Evolutionary conservation across 2,888 invertebrate genomes (phyloP).

Genomic region (Lepeophtheirus nordmannii): DNA sequence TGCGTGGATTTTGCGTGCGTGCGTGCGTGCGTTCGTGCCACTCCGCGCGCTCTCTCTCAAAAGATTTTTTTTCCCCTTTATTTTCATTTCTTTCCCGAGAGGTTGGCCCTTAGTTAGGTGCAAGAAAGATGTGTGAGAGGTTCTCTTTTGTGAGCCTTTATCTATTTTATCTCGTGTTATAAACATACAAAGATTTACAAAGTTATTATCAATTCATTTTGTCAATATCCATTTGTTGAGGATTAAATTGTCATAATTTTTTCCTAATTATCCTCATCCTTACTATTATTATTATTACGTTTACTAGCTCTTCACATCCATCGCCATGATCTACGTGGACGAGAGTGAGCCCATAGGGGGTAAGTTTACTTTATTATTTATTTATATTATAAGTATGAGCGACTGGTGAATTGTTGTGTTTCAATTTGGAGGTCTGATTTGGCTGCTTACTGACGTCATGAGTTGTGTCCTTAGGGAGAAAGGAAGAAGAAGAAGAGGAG

Average conservation of each 20-base stretch:
- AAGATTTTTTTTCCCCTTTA: not conserved
- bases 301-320: too few relatives aligned
- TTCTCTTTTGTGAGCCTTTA: not conserved
- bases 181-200: too few relatives aligned
- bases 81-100: not conserved
- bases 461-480: too few relatives aligned
- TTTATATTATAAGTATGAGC: not conserved
- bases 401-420: too few relatives aligned
- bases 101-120: not conserved
- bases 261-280: not conserved
- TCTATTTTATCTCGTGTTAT: not conserved
- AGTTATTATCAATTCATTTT: too few relatives aligned
- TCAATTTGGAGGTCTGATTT: not conserved
- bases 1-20: not conserved
- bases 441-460: not conserved
- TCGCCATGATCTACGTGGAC: conserved; percentile 66
- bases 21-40: not conserved
- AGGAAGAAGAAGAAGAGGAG: too few relatives aligned
- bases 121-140: not conserved
- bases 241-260: not conserved
- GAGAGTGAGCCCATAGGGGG: conserved; percentile 78
- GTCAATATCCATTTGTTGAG: too few relatives aligned
- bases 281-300: not conserved
- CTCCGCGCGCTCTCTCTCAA: not conserved
- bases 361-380: conserved; percentile 39